Base-by-base conservation (phyloP, 2,797 vertebrate species). In the Lacerta agilis region DNA sequence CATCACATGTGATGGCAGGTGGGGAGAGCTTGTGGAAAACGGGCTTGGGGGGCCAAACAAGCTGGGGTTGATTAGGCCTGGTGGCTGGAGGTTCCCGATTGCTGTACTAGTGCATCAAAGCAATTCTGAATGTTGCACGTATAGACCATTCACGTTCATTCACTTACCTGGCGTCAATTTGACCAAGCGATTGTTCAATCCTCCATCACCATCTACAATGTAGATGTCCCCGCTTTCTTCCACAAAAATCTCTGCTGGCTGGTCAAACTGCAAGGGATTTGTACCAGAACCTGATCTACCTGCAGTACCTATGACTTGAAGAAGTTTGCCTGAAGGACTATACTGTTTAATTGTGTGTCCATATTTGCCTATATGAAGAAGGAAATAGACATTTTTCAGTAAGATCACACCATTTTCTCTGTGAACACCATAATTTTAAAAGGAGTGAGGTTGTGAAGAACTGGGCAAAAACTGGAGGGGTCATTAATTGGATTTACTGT, bases 261-360 rank as follows among this genome's bases (percentile, higher is more conserved):
- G 98, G 94, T 99, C 99, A 38, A 99, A 99, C 55, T 99, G 98
- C 13, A 99, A 94, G 1, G 99, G 99, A 83, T 96, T 97, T 85
- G 98, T 82, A 36, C 96, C 95, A 0, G 98, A 96, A 29, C 99
- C 99, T 4, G 98, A 97, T 89, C 97, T 96, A 36, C 99, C 98
- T 0, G 98, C 97, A 0, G 98, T 98, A 27, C 99, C 99, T 90
- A 99, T 94, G 8, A 98, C 94, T 96, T 98, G 97, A 85, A 97
- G 87, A 5, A 99, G 98, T 90, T 98, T 98, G 85, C 99, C 99
- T 11, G 96, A 97, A 2, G 97, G 97, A 0, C 97, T 98, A 89
- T 98, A 99, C 90, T 98, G 98, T 93, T 99, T 99, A 95, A 99
- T 94, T 1, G 97, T 98, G 93, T 99, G 99, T 20, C 99, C 99